Evolutionary conservation across 2,113 vertebrate genomes (phyloP), one percentile per base, ranked within the genome.

Genomic region (Pteruthius melanotis): DNA sequence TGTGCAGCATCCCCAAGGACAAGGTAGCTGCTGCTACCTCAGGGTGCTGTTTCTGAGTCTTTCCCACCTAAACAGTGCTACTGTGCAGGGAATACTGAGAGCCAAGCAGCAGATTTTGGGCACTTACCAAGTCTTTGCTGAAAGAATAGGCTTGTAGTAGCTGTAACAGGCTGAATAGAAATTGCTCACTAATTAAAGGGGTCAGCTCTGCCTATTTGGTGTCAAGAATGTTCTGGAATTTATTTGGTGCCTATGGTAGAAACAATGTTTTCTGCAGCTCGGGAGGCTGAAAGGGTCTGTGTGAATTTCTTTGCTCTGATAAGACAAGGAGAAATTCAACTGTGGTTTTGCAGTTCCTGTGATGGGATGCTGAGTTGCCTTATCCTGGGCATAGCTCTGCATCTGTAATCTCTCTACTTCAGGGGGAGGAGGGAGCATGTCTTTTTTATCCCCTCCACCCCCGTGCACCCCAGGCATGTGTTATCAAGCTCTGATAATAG

Each of bases 221-320:
- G 60, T 50, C 50, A 81, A n/a, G 83, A 94, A 94, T 39, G 79
- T 95, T 90, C 92, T 81, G 64, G 83, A 81, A 68, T 66, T 66
- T 59, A 37, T 83, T 93, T 82, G 61, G 24, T 89, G 49, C 81
- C 54, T 44, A 4, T 31, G 49, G n/a, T 8, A 39, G 54, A 39
- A 90, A 50, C 37, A 64, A 49, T 10, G 8, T 39, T 92, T 92
- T 27, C n/a, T 91, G 45, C 78, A 71, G 72, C 81, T 89, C 20
- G 31, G 76, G 72, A 75, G 50, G 30, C 11, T 53, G 65, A 56
- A 83, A 72, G 37, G 26, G 40, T 82, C 30, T 33, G n/a, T 66
- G 56, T 65, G 74, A 85, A 76, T 45, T 72, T 66, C 24, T 75
- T 87, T 75, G 45, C 53, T 76, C 30, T 87, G 69, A 68, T 83